Evolutionary conservation across 1,140 invertebrate genomes (phyloP).

Genomic region (Geopemphigus sp.): DNA sequence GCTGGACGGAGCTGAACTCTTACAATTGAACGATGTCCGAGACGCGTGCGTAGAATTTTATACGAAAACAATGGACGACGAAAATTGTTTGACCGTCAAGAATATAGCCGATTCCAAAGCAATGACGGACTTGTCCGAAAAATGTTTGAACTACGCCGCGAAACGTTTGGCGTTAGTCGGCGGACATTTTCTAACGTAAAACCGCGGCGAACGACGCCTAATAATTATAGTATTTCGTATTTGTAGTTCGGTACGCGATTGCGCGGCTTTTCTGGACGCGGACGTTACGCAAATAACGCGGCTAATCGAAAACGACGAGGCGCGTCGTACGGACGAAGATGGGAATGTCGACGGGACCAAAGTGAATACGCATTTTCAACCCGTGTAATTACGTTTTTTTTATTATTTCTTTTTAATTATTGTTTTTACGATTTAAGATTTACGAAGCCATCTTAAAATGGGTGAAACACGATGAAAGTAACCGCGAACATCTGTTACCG

Average conservation of each 20-base stretch:
- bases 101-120: not conserved
- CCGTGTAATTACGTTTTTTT: too few species aligned
- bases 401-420: too few species aligned
- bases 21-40: not conserved
- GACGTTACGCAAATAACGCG: not conserved
- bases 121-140: not conserved
- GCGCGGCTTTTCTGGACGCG: not conserved
- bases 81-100: not conserved
- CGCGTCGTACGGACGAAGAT: not conserved
- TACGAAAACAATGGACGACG: fast-evolving
- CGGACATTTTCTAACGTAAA: too few species aligned
- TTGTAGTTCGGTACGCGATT: not conserved
- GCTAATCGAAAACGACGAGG: not conserved
- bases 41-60: not conserved
- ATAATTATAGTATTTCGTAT: too few species aligned
- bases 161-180: not conserved
- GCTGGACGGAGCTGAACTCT: not conserved
- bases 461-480: not conserved
- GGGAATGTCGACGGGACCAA: not conserved
- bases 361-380: too few species aligned
- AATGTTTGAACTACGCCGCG: not conserved
- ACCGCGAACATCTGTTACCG: not conserved
- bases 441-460: not conserved
- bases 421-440: not conserved
- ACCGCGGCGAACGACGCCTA: too few species aligned